Percentiles rank a stretch among this genome's conserved stretches.
phyloP scores from a whole-genome alignment of 2,797 vertebrate species.

The Cynodonichthys magdalenae region DNA sequence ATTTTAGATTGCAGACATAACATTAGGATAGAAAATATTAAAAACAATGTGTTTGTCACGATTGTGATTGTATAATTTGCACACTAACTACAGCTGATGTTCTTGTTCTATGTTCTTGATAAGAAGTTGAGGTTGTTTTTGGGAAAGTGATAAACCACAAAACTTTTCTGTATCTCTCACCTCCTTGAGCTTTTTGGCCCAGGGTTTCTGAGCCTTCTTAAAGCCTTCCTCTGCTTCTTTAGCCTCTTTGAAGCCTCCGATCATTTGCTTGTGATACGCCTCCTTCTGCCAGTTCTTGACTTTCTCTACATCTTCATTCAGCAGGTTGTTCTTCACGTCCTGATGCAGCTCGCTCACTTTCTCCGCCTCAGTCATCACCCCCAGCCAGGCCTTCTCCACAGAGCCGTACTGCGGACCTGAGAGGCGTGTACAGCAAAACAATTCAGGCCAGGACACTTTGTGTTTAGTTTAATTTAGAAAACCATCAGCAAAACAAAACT shows the following conservation, averaged over 20 bases:
- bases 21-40: no score
- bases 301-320: constrained; percentile 93
- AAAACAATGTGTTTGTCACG: no score
- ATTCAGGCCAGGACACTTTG: constrained; percentile 10
- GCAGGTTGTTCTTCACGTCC: constrained; percentile 91
- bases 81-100: no score
- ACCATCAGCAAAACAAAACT: background rate
- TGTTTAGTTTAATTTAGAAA: background rate
- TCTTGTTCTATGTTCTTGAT: no score
- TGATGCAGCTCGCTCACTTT: constrained; percentile 97
- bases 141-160: no score
- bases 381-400: constrained; percentile 93
- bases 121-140: background rate
- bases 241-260: constrained; percentile 97
- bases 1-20: no score
- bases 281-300: constrained; percentile 99
- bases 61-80: no score
- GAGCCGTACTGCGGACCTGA: constrained; percentile 96
- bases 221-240: constrained; percentile 98
- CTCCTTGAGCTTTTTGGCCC: constrained; percentile 99
- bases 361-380: constrained; percentile 93
- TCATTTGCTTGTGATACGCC: constrained; percentile 97
- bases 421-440: background rate
- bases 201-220: constrained; percentile 97
- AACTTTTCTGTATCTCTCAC: constrained; percentile 68